These are phyloP conservation scores for Hipparchia sbordonii DNA, from an alignment of 2,888 invertebrate genomes.

Conservation along the genomic window DNA sequence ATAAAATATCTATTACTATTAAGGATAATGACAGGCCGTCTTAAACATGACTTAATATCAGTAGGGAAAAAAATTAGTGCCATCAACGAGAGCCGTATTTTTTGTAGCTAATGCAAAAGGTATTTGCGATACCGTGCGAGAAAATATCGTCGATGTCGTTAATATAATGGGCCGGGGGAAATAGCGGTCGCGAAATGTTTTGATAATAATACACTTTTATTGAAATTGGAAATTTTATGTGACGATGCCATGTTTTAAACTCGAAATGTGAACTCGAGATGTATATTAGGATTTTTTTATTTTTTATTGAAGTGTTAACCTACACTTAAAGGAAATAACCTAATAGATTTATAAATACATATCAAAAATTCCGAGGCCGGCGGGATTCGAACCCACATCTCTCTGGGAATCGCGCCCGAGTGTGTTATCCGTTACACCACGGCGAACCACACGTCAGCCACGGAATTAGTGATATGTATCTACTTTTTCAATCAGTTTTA, in stretches of 20 bases:
- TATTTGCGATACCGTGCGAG: slow-evolving; percentile 49
- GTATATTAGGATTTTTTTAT: background rate
- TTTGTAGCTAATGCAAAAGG: slow-evolving; percentile 45
- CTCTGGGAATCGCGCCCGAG: no score
- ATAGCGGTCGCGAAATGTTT: slow-evolving; percentile 52
- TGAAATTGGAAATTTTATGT: slow-evolving; percentile 18
- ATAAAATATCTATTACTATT: slow-evolving; percentile 84
- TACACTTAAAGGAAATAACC: no score
- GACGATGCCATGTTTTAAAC: background rate
- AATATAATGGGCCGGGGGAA: slow-evolving; percentile 44
- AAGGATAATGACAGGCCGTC: slow-evolving; percentile 80
- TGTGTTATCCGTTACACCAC: no score
- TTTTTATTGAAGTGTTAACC: no score
- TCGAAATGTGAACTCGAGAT: background rate
- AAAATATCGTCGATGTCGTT: slow-evolving; percentile 38
- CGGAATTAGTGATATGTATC: no score
- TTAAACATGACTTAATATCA: slow-evolving; percentile 84
- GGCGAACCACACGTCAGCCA: no score
- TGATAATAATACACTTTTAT: slow-evolving; percentile 47
- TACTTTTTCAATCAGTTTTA: no score
- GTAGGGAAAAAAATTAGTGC: slow-evolving; percentile 78
- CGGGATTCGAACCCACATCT: no score
- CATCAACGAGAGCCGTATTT: slow-evolving; percentile 65
- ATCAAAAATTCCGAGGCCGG: no score
- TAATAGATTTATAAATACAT: no score